Percentiles rank a stretch among this genome's conserved stretches.
Conservation (phyloP, 64 coral and sea anemone species). For the Cladopsammia gracilis region DNA sequence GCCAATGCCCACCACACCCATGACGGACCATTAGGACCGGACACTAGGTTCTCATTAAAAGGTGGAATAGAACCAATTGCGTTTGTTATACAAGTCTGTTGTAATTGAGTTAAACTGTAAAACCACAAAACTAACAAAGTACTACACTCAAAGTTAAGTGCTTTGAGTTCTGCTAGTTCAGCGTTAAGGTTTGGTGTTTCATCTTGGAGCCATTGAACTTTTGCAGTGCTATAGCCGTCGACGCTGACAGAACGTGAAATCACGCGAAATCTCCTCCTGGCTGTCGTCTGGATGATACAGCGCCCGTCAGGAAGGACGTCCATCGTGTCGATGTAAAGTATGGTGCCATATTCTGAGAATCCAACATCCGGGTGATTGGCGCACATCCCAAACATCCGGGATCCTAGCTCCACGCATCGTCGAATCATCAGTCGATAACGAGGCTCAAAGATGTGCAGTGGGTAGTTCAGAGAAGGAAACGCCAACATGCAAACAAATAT, state of each 20-base stretch:
- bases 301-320: slow-evolving; percentile 83
- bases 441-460: slow-evolving; percentile 95
- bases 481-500: slow-evolving; percentile 95
- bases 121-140: slow-evolving; percentile 84
- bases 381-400: slow-evolving; percentile 95
- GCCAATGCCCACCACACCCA: slow-evolving; percentile 96
- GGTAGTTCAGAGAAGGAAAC: slow-evolving; percentile 83
- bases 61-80: slow-evolving; percentile 83
- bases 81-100: slow-evolving; percentile 81
- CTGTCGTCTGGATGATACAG: slow-evolving; percentile 87
- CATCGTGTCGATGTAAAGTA: slow-evolving; percentile 80
- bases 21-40: slow-evolving; percentile 28
- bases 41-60: not conserved
- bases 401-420: slow-evolving; percentile 85
- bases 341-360: slow-evolving; percentile 83
- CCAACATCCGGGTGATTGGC: not conserved
- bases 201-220: slow-evolving; percentile 88
- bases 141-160: slow-evolving; percentile 58
- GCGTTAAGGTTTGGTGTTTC: slow-evolving; percentile 47
- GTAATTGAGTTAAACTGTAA: slow-evolving; percentile 51
- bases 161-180: slow-evolving; percentile 56
- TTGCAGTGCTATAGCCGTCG: slow-evolving; percentile 85
- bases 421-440: slow-evolving; percentile 92
- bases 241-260: slow-evolving; percentile 44
- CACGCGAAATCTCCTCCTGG: slow-evolving; percentile 77